Percentiles rank a stretch among this genome's conserved stretches.
These are phyloP conservation scores for Palythoa heliodiscus DNA, from an alignment of 92 coral and sea anemone species.

Conservation along the genomic window DNA sequence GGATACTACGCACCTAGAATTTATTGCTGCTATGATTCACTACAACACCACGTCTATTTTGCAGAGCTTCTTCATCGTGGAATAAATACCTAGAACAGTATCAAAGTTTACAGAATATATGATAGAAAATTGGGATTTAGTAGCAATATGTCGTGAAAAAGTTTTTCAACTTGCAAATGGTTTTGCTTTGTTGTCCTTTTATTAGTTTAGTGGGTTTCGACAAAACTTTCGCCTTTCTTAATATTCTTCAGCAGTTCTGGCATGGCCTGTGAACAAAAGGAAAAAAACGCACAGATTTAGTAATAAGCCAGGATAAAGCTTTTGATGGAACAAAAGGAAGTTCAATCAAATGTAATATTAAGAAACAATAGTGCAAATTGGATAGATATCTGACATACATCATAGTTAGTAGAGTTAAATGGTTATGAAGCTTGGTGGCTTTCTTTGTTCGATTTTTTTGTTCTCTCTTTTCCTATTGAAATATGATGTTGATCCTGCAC, in stretches of 20 bases:
- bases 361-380: too few relatives aligned
- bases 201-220: constrained; percentile 35
- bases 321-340: not conserved
- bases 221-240: constrained; percentile 93
- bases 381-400: too few relatives aligned
- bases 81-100: not conserved
- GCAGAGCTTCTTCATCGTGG: not conserved
- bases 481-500: too few relatives aligned
- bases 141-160: not conserved
- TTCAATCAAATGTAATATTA: too few relatives aligned
- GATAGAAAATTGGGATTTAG: too few relatives aligned
- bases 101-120: not conserved
- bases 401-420: too few relatives aligned
- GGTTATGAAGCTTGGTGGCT: too few relatives aligned
- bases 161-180: not conserved
- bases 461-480: too few relatives aligned
- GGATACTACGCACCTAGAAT: not conserved
- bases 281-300: not conserved
- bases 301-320: not conserved
- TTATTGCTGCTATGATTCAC: not conserved
- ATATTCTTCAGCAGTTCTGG: constrained; percentile 88
- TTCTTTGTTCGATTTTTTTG: too few relatives aligned
- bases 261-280: constrained; percentile 63
- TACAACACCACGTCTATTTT: not conserved
- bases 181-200: not conserved